phyloP scores from a whole-genome alignment of 1,140 invertebrate genomes.

The Agraylea sexmaculata region DNA sequence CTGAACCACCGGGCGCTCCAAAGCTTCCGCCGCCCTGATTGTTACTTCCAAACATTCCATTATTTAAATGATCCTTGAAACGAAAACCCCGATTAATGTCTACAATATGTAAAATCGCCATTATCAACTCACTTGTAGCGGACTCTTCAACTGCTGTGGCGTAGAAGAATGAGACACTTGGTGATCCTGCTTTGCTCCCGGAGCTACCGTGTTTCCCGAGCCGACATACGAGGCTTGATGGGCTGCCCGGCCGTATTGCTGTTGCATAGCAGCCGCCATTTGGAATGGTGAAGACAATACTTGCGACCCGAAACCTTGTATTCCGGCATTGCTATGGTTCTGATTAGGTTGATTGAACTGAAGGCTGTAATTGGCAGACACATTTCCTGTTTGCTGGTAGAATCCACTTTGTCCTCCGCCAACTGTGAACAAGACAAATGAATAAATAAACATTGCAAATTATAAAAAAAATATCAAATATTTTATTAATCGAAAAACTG shows the following conservation, averaged over 20 bases:
- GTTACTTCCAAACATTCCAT: constrained; percentile 17
- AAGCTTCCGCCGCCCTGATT: no score
- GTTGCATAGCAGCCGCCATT: constrained; percentile 13
- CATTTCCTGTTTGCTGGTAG: constrained; percentile 20
- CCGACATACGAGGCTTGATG: constrained; percentile 12
- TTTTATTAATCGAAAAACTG: neutral
- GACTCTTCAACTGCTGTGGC: constrained; percentile 20
- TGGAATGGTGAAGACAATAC: constrained; percentile 18
- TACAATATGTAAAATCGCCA: no score
- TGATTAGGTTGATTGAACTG: constrained; percentile 20
- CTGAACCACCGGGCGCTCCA: constrained; percentile 11
- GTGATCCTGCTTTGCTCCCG: constrained; percentile 11
- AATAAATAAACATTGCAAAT: neutral
- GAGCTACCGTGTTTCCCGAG: constrained; percentile 8
- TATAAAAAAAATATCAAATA: constrained; percentile 1
- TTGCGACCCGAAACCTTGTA: constrained; percentile 18
- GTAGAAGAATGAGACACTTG: constrained; percentile 12
- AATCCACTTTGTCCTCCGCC: constrained; percentile 20
- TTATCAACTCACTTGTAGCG: constrained; percentile 15
- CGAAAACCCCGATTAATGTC: no score
- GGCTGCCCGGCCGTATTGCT: constrained; percentile 10
- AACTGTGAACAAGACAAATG: constrained; percentile 7
- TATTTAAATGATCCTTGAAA: constrained; percentile 19
- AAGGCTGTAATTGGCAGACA: constrained; percentile 18
- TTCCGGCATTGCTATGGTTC: constrained; percentile 17